These are phyloP conservation scores for Enteromius treurensis DNA, from an alignment of 2,797 vertebrate species.

Conservation along the genomic window DNA sequence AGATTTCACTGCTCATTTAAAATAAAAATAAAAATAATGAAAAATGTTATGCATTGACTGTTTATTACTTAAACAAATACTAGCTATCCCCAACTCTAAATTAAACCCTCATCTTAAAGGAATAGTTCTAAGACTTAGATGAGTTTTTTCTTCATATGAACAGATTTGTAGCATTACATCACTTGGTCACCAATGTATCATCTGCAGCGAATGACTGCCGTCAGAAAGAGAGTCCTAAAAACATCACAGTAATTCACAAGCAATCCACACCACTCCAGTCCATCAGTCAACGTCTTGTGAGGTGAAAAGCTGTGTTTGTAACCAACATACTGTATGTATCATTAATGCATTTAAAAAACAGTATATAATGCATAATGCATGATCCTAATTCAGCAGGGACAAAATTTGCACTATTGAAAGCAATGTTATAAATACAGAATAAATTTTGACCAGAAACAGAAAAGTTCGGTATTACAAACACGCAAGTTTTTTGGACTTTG, in stretches of 20 bases:
- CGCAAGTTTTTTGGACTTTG: not conserved
- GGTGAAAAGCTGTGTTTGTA: not conserved
- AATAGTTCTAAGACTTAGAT: too few species aligned
- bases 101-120: not conserved
- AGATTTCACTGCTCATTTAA: not conserved
- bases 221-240: too few species aligned
- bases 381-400: not conserved
- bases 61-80: not conserved
- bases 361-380: not conserved
- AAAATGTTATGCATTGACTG: not conserved
- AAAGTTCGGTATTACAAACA: not conserved
- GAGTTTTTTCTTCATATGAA: too few species aligned
- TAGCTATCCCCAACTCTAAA: not conserved
- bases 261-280: too few species aligned
- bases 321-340: not conserved
- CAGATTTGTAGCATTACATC: not conserved
- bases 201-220: not conserved
- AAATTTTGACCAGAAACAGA: not conserved
- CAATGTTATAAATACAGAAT: not conserved
- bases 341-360: not conserved
- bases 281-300: not conserved
- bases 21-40: not conserved
- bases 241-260: too few species aligned
- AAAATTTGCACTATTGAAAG: not conserved
- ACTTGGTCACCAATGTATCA: not conserved